phyloP scores from a whole-genome alignment of 2,113 vertebrate genomes.

The Sterrhoptilus dennistouni region DNA sequence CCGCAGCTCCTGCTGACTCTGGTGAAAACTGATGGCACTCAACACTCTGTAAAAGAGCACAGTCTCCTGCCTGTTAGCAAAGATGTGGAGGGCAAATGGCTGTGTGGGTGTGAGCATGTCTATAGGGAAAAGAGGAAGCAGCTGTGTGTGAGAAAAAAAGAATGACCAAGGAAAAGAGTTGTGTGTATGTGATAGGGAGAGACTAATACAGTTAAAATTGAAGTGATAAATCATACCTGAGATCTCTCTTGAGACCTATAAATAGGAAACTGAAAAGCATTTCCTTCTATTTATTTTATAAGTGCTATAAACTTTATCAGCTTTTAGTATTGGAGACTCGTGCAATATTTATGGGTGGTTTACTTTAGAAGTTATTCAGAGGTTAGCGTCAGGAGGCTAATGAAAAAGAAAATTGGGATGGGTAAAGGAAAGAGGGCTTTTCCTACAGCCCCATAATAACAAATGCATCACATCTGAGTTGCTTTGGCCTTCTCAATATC shows the following conservation, averaged over 20 bases:
- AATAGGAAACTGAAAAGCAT: slow-evolving; percentile 80
- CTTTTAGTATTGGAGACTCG: slow-evolving; percentile 77
- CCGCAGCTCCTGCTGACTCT: slow-evolving; percentile 40
- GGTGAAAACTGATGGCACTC: slow-evolving; percentile 43
- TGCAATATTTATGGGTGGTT: slow-evolving; percentile 80
- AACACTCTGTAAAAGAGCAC: not conserved
- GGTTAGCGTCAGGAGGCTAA: slow-evolving; percentile 71
- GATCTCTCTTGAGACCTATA: slow-evolving; percentile 72
- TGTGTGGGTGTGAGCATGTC: slow-evolving; percentile 46
- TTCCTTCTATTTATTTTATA: slow-evolving; percentile 84
- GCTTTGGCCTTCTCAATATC: slow-evolving; percentile 11
- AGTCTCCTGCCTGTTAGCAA: slow-evolving; percentile 28
- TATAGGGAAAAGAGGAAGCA: slow-evolving; percentile 51
- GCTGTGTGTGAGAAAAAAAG: slow-evolving; percentile 31
- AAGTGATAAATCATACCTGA: slow-evolving; percentile 79
- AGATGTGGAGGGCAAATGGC: slow-evolving; percentile 57
- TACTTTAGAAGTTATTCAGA: slow-evolving; percentile 77
- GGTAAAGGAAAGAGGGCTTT: slow-evolving; percentile 59
- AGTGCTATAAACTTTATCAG: slow-evolving; percentile 83
- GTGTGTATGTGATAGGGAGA: slow-evolving; percentile 18
- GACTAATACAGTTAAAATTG: slow-evolving; percentile 75
- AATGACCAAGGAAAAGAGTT: slow-evolving; percentile 35
- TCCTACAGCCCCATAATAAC: slow-evolving; percentile 28
- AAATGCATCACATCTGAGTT: slow-evolving; percentile 49
- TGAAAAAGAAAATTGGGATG: slow-evolving; percentile 74